Conservation (phyloP, 1,140 invertebrate genomes). For the Hirudo medicinalis region DNA sequence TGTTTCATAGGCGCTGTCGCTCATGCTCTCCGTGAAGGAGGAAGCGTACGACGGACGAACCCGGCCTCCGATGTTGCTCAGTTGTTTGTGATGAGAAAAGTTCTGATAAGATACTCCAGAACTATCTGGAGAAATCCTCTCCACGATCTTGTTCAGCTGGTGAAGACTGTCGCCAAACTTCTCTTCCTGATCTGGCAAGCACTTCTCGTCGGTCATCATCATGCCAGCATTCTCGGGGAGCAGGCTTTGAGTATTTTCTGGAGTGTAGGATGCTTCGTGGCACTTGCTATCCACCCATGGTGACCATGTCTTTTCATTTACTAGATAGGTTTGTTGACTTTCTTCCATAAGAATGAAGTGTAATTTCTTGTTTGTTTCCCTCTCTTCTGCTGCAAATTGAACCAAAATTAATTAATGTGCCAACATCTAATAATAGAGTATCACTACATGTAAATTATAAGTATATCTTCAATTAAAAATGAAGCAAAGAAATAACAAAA, state of each 20-base stretch:
- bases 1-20: constrained; percentile 15
- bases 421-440: no score
- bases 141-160: constrained; percentile 18
- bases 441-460: no score
- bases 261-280: neutral
- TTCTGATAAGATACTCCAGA: constrained; percentile 5
- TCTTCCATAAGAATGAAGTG: constrained; percentile 5
- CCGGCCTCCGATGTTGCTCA: neutral
- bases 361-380: neutral
- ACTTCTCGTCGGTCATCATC: neutral
- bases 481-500: no score
- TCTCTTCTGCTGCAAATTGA: no score
- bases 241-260: neutral
- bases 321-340: neutral
- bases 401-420: no score
- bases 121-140: constrained; percentile 15
- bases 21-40: constrained; percentile 5
- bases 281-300: constrained; percentile 8
- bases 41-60: neutral
- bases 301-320: constrained; percentile 4
- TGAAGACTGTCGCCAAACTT: constrained; percentile 15
- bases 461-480: no score
- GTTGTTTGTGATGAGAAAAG: constrained; percentile 1
- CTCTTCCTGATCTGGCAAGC: neutral
- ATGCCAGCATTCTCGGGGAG: neutral